phyloP scores from a whole-genome alignment of 2,113 vertebrate genomes.

The Gasterosteus nipponicus region DNA sequence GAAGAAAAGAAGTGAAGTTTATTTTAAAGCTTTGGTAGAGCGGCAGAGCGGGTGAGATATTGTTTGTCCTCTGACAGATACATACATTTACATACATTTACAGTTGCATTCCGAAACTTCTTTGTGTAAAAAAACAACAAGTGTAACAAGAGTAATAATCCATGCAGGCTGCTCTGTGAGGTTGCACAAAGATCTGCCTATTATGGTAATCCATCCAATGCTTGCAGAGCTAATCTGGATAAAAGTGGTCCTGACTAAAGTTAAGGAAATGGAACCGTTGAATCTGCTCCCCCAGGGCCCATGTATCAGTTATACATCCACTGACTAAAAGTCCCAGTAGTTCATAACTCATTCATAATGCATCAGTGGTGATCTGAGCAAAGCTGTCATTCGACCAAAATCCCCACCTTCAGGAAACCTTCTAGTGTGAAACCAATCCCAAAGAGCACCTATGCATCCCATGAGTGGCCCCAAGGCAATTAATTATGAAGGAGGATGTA shows the following conservation, averaged over 20 bases:
- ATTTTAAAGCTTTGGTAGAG: neutral
- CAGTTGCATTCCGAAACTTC: neutral
- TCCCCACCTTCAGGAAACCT: neutral
- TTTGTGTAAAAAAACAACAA: neutral
- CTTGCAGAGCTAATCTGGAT: neutral
- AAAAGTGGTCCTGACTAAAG: neutral
- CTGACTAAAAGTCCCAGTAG: conserved; percentile 17
- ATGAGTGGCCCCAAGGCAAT: neutral
- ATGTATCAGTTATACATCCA: neutral
- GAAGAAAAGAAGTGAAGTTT: no score
- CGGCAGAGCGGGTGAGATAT: neutral
- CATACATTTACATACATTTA: neutral
- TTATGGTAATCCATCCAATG: neutral
- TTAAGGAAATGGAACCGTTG: neutral
- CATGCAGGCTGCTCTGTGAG: neutral
- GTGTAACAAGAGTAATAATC: neutral
- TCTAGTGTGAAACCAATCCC: no score
- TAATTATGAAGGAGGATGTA: neutral
- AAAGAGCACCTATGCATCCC: no score
- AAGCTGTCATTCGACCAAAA: neutral
- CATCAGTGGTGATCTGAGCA: conserved; percentile 14
- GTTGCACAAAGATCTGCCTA: neutral
- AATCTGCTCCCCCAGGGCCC: neutral
- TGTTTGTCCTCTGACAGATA: no score
- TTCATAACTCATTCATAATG: conserved; percentile 26